Base-by-base conservation (phyloP, 2,797 vertebrate species). In the Premnoplex brunnescens region DNA sequence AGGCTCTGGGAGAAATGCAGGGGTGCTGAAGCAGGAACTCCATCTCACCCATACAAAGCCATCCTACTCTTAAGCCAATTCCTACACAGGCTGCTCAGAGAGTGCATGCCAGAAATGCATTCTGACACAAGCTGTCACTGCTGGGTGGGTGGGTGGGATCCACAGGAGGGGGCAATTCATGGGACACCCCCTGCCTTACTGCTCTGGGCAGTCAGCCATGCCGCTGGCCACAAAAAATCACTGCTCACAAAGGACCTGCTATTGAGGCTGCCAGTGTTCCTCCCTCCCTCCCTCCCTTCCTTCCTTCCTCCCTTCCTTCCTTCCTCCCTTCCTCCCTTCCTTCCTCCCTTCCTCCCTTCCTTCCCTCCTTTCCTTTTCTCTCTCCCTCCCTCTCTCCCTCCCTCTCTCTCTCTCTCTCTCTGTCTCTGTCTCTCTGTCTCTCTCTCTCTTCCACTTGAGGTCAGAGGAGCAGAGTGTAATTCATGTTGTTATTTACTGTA, bases 71-170 rank as follows among this genome's bases (percentile, higher is more conserved):
- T 52, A 79, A 34, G 41, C 9, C 0, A 9, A 43, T 21, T 49
- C 44, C 34, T 68, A 64, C 67, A 48, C 9, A 21, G 46, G 8
- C 23, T 78, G 44, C 7, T 30, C 28, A 67, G 60, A 27, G 19
- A 62, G 20, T 11, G 37, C 24, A 22, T 17, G 51, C 10, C 8
- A 39, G 28, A 75, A 78, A 22, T 8, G 10, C n/a, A 19, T 14
- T 11, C 23, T 43, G 54, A 30, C 37, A 26, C 20, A 30, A 0
- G 1, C 7, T 28, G 41, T 36, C 54, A 39, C 7, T 22, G 5
- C 0, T 34, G 1, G 4, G 6, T 0, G 0, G 4, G 6, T 0
- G 0, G 20, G 13, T 32, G 60, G 14, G 9, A 21, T 49, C 41
- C 43, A 52, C n/a, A 28, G 49, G 10, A 75, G 7, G 5, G 10